A percentile compares a stretch with the other conserved stretches of the same genome.
phyloP scores from a whole-genome alignment of 2,797 vertebrate genomes.

The Erithacus rubecula region DNA sequence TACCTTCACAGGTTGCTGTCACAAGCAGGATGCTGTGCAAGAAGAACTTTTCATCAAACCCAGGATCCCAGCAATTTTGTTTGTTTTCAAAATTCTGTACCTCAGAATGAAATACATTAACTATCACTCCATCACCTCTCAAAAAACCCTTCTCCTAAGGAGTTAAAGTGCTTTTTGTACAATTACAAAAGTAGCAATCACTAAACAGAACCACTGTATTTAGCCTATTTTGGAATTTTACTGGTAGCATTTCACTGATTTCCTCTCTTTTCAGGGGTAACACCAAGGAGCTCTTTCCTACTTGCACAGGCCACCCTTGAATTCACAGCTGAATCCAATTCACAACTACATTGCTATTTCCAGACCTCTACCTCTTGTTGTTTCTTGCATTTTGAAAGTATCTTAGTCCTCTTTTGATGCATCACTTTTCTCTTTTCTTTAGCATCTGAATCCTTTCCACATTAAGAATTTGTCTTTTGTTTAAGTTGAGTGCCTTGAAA shows the following conservation, averaged over 20 bases:
- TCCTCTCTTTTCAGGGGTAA: neutral
- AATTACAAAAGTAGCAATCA: neutral
- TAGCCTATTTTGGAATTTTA: neutral
- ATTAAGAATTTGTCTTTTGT: neutral
- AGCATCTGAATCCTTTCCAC: neutral
- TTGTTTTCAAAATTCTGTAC: neutral
- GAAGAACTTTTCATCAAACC: neutral
- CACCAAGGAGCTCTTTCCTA: neutral
- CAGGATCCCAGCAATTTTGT: neutral
- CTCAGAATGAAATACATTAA: neutral
- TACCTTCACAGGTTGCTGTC: neutral
- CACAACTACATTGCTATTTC: neutral
- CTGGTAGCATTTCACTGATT: neutral
- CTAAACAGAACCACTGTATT: neutral
- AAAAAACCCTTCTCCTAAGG: fast-evolving
- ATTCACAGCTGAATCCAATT: neutral
- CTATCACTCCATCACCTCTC: neutral
- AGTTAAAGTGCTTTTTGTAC: neutral
- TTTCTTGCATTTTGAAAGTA: neutral
- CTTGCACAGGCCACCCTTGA: neutral
- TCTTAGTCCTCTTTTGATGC: neutral
- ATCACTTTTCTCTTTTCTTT: neutral
- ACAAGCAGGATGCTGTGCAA: neutral
- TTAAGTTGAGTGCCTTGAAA: neutral
- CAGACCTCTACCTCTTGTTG: neutral